Evolutionary conservation across 2,113 vertebrate species (phyloP), one percentile per base, ranked within the genome.

Genomic region (Columba janthina): DNA sequence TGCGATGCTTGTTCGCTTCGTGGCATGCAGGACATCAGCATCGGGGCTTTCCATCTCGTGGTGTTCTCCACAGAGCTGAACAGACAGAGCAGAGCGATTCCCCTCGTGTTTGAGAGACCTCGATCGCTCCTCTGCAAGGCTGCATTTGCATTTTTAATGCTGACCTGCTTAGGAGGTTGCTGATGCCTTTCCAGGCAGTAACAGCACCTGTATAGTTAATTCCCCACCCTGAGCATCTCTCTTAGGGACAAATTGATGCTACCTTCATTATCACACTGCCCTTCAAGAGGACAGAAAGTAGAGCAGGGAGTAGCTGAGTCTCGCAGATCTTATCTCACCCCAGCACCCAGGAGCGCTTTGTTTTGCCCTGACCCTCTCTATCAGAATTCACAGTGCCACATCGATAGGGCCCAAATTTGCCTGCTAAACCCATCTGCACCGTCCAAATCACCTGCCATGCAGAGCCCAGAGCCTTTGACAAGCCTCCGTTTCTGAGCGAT

Each of bases 31-130:
- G 34, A 57, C 57, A 67, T 56, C 72, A 38, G 76, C 62, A n/a
- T 36, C 0, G 36, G 77, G 87, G 84, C 58, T 95, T 96, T 94
- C 91, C 87, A 29, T 8, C 56, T 38, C 18, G 0, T 1, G 3
- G 42, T 0, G 2, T 6, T 46, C 60, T 28, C 2, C 16, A 15
- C 42, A 44, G 42, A 44, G 42, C 75, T 48, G 34, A 80, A 24
- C 38, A 56, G 61, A 7, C 42, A 3, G n/a, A 20, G 62, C 74
- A 56, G 72, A 46, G 57, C 9, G 1, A 22, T n/a, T 29, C 28
- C 44, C 32, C n/a, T 79, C 0, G 0, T 7, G 10, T 4, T 40
- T 20, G 31, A 48, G 58, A 32, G 61, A 18, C 20, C 31, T 11
- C 26, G 4, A 50, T 19, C 24, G 48, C 4, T 3, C n/a, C 3